phyloP scores from a whole-genome alignment of 1,140 invertebrate species.

The Rhynchophorus ferrugineus region DNA sequence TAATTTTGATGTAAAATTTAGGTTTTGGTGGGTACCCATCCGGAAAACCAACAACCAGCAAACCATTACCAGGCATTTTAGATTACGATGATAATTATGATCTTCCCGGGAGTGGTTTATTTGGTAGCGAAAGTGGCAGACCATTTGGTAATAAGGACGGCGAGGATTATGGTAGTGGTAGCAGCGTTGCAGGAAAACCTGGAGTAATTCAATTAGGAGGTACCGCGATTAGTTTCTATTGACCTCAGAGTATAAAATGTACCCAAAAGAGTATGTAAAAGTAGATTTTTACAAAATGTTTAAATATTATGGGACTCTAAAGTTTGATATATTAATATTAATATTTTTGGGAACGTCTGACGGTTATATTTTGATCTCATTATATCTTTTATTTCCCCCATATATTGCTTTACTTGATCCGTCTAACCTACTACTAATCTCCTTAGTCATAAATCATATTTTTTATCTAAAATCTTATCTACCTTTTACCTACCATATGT shows the following conservation, averaged over 20 bases:
- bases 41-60: constrained; percentile 10
- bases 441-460: too few relatives aligned
- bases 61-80: background rate
- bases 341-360: background rate
- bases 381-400: background rate
- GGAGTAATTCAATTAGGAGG: background rate
- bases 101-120: constrained; percentile 17
- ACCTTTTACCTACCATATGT: too few relatives aligned
- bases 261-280: too few relatives aligned
- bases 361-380: background rate
- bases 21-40: constrained; percentile 4
- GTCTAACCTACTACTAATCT: too few relatives aligned
- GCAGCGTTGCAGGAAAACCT: background rate
- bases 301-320: too few relatives aligned
- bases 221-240: too few relatives aligned
- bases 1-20: too few relatives aligned
- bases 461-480: too few relatives aligned
- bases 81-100: constrained; percentile 16
- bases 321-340: too few relatives aligned
- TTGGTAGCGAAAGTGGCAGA: constrained; percentile 24
- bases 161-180: background rate
- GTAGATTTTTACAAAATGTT: too few relatives aligned
- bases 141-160: constrained; percentile 12
- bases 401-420: too few relatives aligned
- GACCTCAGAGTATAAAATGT: too few relatives aligned